Conservation (phyloP, 1,140 invertebrate genomes). For the Cydia fagiglandana region DNA sequence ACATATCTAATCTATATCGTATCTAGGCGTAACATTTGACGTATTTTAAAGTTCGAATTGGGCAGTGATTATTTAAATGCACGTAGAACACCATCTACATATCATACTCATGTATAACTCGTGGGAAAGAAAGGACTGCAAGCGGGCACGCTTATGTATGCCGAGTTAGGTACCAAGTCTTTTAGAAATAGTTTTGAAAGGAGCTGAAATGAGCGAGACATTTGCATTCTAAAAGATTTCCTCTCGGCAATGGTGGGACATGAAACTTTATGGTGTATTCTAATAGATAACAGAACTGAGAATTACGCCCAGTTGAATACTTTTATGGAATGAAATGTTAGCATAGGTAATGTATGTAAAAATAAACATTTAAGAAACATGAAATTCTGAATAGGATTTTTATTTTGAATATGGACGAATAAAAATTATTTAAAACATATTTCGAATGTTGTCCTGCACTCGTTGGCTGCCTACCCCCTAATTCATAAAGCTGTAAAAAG, state of each 20-base stretch:
- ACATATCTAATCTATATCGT: too few relatives aligned
- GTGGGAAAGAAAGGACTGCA: conserved; percentile 47
- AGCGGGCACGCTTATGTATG: conserved; percentile 50
- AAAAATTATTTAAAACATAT: too few relatives aligned
- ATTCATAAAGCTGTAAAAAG: too few relatives aligned
- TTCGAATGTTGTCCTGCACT: too few relatives aligned
- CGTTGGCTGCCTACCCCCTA: too few relatives aligned
- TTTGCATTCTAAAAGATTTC: conserved; percentile 65
- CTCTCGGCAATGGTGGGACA: conserved; percentile 44
- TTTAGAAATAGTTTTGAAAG: conserved; percentile 66
- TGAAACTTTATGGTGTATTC: conserved; percentile 48
- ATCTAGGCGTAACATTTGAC: too few relatives aligned
- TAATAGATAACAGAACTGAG: conserved; percentile 5
- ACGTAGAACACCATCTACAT: background rate
- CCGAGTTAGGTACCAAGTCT: conserved; percentile 48
- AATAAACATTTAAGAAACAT: too few relatives aligned
- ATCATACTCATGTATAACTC: conserved; percentile 35
- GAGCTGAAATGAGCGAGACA: conserved; percentile 57
- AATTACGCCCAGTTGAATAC: background rate
- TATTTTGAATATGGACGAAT: too few relatives aligned
- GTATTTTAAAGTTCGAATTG: too few relatives aligned
- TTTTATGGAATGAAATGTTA: background rate
- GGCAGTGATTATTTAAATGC: too few relatives aligned
- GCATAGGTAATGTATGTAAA: background rate
- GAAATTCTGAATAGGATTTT: too few relatives aligned